Conservation (phyloP, 2,888 invertebrate genomes). For the Cheilosia urbana region DNA sequence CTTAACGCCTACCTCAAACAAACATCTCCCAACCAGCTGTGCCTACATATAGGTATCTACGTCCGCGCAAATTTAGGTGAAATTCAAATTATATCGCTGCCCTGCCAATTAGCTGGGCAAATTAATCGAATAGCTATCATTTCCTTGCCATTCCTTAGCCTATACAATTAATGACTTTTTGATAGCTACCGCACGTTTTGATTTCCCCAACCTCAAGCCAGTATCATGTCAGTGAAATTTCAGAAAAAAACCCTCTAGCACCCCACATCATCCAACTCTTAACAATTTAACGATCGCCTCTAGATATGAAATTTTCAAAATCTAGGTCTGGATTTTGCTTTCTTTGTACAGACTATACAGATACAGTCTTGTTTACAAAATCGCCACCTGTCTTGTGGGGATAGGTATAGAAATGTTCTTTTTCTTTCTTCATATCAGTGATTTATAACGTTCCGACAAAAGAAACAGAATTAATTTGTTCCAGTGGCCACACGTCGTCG, state of each 20-base stretch:
- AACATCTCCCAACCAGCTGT: slow-evolving; percentile 1
- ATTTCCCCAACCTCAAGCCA: slow-evolving; percentile 31
- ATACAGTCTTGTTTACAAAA: slow-evolving; percentile 48
- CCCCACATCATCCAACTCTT: slow-evolving; percentile 53
- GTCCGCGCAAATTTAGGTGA: not conserved
- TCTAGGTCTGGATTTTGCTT: slow-evolving; percentile 55
- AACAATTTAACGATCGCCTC: slow-evolving; percentile 56
- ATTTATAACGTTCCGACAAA: slow-evolving; percentile 74
- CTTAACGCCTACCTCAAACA: slow-evolving; percentile 44
- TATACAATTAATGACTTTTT: slow-evolving; percentile 72
- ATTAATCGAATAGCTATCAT: slow-evolving; percentile 68
- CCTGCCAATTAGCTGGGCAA: slow-evolving; percentile 62
- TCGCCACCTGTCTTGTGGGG: slow-evolving; percentile 64
- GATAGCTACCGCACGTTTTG: slow-evolving; percentile 60
- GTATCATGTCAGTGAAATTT: slow-evolving; percentile 30
- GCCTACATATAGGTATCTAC: too few relatives aligned
- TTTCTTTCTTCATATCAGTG: slow-evolving; percentile 61
- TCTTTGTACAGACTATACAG: slow-evolving; percentile 36
- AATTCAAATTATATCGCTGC: slow-evolving; percentile 44
- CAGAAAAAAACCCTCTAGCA: slow-evolving; percentile 41
- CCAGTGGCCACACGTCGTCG: slow-evolving; percentile 56
- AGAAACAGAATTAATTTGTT: slow-evolving; percentile 70
- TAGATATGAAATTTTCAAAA: slow-evolving; percentile 54
- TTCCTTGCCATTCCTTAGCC: slow-evolving; percentile 61
- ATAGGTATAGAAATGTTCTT: slow-evolving; percentile 10